phyloP scores from a whole-genome alignment of 2,797 vertebrate species.

The Xyrichtys novacula region DNA sequence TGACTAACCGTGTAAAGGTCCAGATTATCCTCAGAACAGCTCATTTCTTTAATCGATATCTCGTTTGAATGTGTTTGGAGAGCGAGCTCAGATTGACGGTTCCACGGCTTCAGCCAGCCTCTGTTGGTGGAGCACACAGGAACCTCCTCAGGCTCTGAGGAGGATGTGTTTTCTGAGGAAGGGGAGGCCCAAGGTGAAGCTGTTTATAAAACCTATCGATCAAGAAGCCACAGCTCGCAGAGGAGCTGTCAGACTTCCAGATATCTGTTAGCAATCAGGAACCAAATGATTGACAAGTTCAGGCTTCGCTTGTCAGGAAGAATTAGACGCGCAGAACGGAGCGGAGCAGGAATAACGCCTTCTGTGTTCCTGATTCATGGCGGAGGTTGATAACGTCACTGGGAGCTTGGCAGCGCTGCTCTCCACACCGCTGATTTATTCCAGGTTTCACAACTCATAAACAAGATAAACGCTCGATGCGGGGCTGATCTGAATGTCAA shows the following conservation, averaged over 20 bases:
- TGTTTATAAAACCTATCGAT: constrained; percentile 47
- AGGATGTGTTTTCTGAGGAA: constrained; percentile 26
- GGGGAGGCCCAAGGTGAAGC: constrained; percentile 50
- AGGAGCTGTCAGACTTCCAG: constrained; percentile 66
- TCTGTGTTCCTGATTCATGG: constrained; percentile 60
- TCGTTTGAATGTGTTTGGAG: not conserved
- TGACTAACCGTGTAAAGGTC: too few relatives aligned
- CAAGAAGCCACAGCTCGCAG: constrained; percentile 34
- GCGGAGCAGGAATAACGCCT: constrained; percentile 36
- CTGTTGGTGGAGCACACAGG: constrained; percentile 21
- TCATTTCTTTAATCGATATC: not conserved
- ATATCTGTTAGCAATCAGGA: constrained; percentile 75
- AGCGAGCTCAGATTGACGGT: not conserved
- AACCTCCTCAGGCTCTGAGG: constrained; percentile 34
- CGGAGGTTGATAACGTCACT: constrained; percentile 52
- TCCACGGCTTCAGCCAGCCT: not conserved
- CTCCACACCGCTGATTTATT: constrained; percentile 62
- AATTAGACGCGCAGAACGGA: constrained; percentile 57
- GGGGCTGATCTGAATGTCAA: constrained; percentile 28
- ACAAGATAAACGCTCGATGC: constrained; percentile 59
- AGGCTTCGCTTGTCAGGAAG: constrained; percentile 68
- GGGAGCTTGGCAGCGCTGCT: constrained; percentile 50
- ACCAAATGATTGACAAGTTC: constrained; percentile 62
- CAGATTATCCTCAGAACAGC: too few relatives aligned
- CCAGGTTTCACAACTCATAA: constrained; percentile 69